A percentile compares a stretch with the other conserved stretches of the same genome.
Evolutionary conservation across 2,797 vertebrate genomes (phyloP).

Genomic region (Rhinatrema bivittatum): DNA sequence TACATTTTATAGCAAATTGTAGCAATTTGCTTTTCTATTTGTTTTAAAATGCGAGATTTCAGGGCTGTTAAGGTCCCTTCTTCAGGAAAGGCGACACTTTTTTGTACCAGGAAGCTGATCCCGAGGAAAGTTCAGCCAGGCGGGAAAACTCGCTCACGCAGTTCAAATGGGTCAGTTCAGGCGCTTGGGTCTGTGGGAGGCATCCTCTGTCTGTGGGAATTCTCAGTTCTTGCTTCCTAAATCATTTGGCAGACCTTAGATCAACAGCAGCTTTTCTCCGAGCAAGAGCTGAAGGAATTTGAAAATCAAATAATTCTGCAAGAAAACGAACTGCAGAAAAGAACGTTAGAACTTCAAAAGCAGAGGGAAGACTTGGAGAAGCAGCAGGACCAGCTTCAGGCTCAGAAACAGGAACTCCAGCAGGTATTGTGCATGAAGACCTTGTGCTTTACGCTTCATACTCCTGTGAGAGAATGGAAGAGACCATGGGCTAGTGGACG

Average conservation of each 20-base stretch:
- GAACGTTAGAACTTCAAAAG: constrained; percentile 76
- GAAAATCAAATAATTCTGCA: constrained; percentile 80
- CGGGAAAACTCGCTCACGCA: too few relatives aligned
- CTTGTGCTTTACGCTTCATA: not conserved
- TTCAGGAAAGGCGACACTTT: too few relatives aligned
- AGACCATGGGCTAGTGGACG: not conserved
- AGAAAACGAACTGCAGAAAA: constrained; percentile 78
- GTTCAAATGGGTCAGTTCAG: too few relatives aligned
- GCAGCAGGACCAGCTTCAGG: constrained; percentile 85
- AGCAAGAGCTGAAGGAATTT: constrained; percentile 88
- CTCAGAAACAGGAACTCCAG: constrained; percentile 83
- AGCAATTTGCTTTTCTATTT: too few relatives aligned
- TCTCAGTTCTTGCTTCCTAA: not conserved
- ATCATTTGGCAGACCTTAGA: constrained; percentile 82
- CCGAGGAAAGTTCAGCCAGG: too few relatives aligned
- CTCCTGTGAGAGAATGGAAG: too few relatives aligned
- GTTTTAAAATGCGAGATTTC: too few relatives aligned
- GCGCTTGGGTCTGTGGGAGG: not conserved
- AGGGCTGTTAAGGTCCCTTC: too few relatives aligned
- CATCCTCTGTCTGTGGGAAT: not conserved
- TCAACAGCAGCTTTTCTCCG: constrained; percentile 86
- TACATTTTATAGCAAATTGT: too few relatives aligned
- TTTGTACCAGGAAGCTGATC: too few relatives aligned
- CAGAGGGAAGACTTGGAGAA: constrained; percentile 83
- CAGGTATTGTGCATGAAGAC: constrained; percentile 62